A percentile compares a stretch with the other conserved stretches of the same genome.
Evolutionary conservation across 2,888 invertebrate species (phyloP).

Genomic region (Belgica antarctica): DNA sequence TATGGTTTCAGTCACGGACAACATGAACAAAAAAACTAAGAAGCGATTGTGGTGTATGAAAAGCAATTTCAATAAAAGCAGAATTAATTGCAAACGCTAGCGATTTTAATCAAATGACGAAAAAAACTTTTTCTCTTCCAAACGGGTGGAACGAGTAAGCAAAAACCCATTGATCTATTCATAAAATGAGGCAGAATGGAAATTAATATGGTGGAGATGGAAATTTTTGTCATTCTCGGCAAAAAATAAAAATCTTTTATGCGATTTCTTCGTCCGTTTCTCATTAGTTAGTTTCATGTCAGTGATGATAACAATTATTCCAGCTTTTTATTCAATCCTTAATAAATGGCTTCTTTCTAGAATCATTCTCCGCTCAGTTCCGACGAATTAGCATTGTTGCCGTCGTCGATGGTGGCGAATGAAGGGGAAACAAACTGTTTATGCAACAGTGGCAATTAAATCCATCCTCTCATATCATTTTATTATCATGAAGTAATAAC

Average conservation of each 20-base stretch:
- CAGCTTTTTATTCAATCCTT: background rate
- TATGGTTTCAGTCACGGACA: constrained; percentile 2
- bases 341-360: background rate
- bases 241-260: constrained; percentile 14
- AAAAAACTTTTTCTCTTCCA: constrained; percentile 30
- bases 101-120: constrained; percentile 42
- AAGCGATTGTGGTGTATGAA: constrained; percentile 35
- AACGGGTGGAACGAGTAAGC: constrained; percentile 21
- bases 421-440: constrained; percentile 21
- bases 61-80: constrained; percentile 44
- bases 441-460: constrained; percentile 30
- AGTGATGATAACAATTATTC: background rate
- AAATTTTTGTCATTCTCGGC: constrained; percentile 34
- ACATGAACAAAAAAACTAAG: background rate
- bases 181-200: background rate
- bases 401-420: no score
- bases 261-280: constrained; percentile 27
- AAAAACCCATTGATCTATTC: constrained; percentile 21
- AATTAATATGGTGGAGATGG: constrained; percentile 31
- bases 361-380: background rate
- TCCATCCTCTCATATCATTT: constrained; percentile 24
- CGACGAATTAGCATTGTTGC: no score
- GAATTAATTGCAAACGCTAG: constrained; percentile 44
- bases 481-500: background rate
- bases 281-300: constrained; percentile 9